These are phyloP conservation scores for Xylocampa areola DNA, from an alignment of 2,888 invertebrate species.

Conservation along the genomic window DNA sequence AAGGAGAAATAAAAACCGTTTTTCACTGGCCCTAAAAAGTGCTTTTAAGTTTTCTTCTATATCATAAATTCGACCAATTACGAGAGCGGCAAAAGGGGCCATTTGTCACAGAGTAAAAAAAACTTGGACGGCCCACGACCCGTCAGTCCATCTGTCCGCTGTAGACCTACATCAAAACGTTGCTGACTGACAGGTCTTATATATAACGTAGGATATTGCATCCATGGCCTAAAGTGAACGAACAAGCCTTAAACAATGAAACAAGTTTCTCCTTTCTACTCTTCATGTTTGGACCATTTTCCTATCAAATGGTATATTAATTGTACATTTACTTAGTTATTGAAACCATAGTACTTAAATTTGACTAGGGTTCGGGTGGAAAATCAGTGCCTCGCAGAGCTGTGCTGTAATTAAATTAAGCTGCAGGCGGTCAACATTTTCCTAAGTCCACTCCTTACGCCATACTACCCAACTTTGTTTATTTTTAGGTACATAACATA, in stretches of 20 bases:
- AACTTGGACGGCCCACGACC: conserved; percentile 71
- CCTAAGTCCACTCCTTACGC: no score
- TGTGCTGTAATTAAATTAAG: no score
- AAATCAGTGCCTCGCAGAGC: no score
- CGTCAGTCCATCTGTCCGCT: conserved; percentile 81
- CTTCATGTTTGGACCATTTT: conserved; percentile 12
- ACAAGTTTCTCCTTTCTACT: conserved; percentile 26
- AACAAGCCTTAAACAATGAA: conserved; percentile 34
- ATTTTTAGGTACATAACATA: no score
- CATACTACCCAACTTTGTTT: no score
- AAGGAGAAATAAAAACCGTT: conserved; percentile 23
- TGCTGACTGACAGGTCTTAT: conserved; percentile 80
- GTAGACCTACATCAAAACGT: conserved; percentile 81
- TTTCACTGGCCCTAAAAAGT: conserved; percentile 42
- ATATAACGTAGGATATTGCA: conserved; percentile 74
- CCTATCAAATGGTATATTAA: neutral
- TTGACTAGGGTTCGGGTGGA: no score
- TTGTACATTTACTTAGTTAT: no score
- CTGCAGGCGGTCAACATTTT: no score
- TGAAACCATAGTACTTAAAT: no score
- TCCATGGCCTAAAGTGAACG: conserved; percentile 50
- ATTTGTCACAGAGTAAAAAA: conserved; percentile 84
- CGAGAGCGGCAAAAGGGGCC: conserved; percentile 72
- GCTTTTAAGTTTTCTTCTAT: conserved; percentile 61
- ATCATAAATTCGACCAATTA: conserved; percentile 82